A percentile compares a stretch with the other conserved stretches of the same genome.
Conservation (phyloP, 2,113 vertebrate genomes). For the Plotosus lineatus region DNA sequence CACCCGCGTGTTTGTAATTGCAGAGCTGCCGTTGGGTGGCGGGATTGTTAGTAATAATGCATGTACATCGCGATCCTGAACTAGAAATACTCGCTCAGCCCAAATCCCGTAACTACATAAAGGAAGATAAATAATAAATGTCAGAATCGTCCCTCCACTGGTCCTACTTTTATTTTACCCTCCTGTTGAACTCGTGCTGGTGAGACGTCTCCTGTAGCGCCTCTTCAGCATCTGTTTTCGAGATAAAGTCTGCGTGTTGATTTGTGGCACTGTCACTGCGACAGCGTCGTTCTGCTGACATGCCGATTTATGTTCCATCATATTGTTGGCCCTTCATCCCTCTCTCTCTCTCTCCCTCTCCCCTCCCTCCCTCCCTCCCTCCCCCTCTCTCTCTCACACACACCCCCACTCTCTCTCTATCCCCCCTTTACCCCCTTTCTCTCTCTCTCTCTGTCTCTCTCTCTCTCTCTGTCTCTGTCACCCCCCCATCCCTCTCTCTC, state of each 20-base stretch:
- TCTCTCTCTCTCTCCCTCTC: neutral
- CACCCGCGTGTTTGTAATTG: too few relatives aligned
- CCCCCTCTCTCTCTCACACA: too few relatives aligned
- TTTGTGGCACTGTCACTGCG: slow-evolving; percentile 67
- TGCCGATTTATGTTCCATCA: slow-evolving; percentile 49
- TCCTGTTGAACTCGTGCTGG: slow-evolving; percentile 43
- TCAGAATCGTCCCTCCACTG: neutral
- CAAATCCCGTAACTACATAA: neutral
- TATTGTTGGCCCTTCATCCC: slow-evolving; percentile 33
- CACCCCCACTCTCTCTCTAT: too few relatives aligned
- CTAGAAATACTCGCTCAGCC: too few relatives aligned
- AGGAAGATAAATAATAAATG: neutral
- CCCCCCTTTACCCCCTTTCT: neutral
- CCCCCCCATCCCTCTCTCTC: neutral
- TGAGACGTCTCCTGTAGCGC: slow-evolving; percentile 9
- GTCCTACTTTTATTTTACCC: slow-evolving; percentile 33
- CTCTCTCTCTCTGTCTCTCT: neutral
- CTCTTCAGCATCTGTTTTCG: slow-evolving; percentile 69
- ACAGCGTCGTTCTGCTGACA: slow-evolving; percentile 53
- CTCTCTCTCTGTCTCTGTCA: neutral
- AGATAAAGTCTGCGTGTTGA: slow-evolving; percentile 62
- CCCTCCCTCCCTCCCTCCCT: neutral
- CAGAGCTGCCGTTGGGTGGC: too few relatives aligned
- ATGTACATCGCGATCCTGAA: too few relatives aligned
- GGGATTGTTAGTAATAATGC: too few relatives aligned